Evolutionary conservation across 2,888 invertebrate genomes (phyloP).

Genomic region (Horisme vitalbata): DNA sequence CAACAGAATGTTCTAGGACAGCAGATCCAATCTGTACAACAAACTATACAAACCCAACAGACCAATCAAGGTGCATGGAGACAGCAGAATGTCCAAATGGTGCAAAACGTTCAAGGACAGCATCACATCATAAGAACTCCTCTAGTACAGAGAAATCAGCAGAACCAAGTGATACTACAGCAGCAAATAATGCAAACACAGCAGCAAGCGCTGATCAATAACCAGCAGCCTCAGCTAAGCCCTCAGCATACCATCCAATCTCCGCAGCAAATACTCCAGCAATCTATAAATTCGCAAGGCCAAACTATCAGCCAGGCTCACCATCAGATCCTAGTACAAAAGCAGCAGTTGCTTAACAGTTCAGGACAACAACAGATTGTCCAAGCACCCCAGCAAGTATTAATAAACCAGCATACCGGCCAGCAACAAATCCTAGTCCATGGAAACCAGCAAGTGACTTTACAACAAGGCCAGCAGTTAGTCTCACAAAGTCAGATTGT

Average conservation of each 20-base stretch:
- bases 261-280: conserved; percentile 84
- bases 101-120: conserved; percentile 78
- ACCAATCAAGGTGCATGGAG: conserved; percentile 70
- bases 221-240: conserved; percentile 73
- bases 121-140: conserved; percentile 77
- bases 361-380: conserved; percentile 78
- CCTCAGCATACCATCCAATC: conserved; percentile 79
- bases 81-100: conserved; percentile 79
- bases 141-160: conserved; percentile 72
- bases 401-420: conserved; percentile 75
- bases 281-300: conserved; percentile 79
- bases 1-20: conserved; percentile 72
- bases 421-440: conserved; percentile 78
- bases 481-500: conserved; percentile 76
- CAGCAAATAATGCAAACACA: conserved; percentile 83
- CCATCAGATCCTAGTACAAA: conserved; percentile 76
- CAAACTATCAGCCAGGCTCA: conserved; percentile 77
- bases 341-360: conserved; percentile 83
- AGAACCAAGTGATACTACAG: conserved; percentile 80
- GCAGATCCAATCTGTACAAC: conserved; percentile 77
- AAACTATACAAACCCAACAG: conserved; percentile 71
- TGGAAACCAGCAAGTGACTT: conserved; percentile 75
- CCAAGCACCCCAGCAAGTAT: conserved; percentile 78
- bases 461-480: conserved; percentile 74
- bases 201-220: conserved; percentile 72